A percentile compares a stretch with the other conserved stretches of the same genome.
These are phyloP conservation scores for Fulmarus glacialis DNA, from an alignment of 2,113 vertebrate genomes.

Conservation along the genomic window DNA sequence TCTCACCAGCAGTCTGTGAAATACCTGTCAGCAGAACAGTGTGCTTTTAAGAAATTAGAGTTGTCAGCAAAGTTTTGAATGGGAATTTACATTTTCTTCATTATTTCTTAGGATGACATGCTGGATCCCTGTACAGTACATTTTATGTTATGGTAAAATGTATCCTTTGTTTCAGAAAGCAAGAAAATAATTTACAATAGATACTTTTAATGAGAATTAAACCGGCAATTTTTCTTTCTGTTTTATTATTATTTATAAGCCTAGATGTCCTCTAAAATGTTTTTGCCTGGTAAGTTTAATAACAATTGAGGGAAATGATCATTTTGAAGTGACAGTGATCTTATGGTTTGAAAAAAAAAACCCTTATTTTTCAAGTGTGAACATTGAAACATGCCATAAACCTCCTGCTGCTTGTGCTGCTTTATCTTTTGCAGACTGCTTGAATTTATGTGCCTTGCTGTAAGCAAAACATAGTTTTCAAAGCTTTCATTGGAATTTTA, in stretches of 20 bases:
- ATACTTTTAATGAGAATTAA: not conserved
- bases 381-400: not conserved
- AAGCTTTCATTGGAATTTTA: not conserved
- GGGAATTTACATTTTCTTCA: not conserved
- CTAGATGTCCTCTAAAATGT: not conserved
- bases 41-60: not conserved
- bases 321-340: not conserved
- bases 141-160: not conserved
- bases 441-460: not conserved
- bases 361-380: not conserved
- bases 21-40: not conserved
- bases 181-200: not conserved
- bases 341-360: not conserved
- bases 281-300: not conserved
- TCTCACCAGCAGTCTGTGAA: not conserved
- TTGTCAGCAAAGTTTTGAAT: not conserved
- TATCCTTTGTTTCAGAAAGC: not conserved
- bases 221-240: accelerated
- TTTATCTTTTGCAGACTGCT: not conserved
- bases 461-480: not conserved
- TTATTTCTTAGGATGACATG: not conserved
- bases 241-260: not conserved
- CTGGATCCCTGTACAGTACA: not conserved
- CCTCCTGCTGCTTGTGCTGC: not conserved
- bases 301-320: not conserved